These are phyloP conservation scores for Adelges cooleyi DNA, from an alignment of 1,140 invertebrate species.

Conservation along the genomic window DNA sequence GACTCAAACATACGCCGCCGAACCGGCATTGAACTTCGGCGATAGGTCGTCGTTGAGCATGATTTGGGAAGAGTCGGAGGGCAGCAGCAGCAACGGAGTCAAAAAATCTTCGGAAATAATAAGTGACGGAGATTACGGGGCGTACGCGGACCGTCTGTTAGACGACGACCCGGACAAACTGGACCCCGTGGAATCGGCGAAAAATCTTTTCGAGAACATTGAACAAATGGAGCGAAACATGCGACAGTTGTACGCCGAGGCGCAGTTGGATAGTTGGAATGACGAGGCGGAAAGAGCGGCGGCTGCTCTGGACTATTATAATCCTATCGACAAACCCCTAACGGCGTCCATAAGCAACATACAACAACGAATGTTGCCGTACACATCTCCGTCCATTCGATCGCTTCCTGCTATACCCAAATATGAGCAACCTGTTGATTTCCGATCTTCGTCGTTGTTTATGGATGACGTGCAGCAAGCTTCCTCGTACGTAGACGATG, in stretches of 20 bases:
- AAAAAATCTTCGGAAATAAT: neutral
- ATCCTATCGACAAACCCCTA: conserved; percentile 3
- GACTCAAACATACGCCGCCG: conserved; percentile 41
- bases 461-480: neutral
- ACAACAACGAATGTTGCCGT: neutral
- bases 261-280: conserved; percentile 56
- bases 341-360: neutral
- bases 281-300: conserved; percentile 39
- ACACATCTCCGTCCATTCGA: neutral
- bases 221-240: conserved; percentile 45
- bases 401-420: neutral
- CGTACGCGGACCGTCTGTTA: neutral
- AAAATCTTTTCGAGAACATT: conserved; percentile 1
- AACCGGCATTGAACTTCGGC: conserved; percentile 40
- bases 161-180: conserved; percentile 2
- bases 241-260: conserved; percentile 52
- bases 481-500: neutral
- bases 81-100: conserved; percentile 39
- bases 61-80: conserved; percentile 61
- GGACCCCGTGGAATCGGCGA: conserved; percentile 1
- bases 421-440: neutral
- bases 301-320: conserved; percentile 15
- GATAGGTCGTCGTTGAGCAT: conserved; percentile 52
- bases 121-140: neutral
- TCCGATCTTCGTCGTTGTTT: neutral